Evolutionary conservation across 1,140 invertebrate genomes (phyloP).

Genomic region (Choristoneura fumiferana): DNA sequence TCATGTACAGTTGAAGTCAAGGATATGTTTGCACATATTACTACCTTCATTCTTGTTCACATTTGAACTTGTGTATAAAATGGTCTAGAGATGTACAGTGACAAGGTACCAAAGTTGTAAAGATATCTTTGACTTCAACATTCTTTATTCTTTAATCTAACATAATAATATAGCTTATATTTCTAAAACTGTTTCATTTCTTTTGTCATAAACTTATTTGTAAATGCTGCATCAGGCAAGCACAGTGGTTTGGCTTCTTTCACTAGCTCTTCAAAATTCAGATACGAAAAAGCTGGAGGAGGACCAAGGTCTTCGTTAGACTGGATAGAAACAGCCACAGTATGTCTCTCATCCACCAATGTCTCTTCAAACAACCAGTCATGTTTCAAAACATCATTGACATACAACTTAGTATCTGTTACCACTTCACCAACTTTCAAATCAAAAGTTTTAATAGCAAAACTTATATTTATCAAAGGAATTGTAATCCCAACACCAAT

Average conservation of each 20-base stretch:
- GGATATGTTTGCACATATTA: too few relatives aligned
- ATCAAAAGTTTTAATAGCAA: slow-evolving; percentile 80
- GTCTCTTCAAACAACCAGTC: slow-evolving; percentile 94
- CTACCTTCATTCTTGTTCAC: too few relatives aligned
- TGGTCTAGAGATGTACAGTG: too few relatives aligned
- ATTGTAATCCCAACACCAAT: slow-evolving; percentile 90
- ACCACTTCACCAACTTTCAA: slow-evolving; percentile 74
- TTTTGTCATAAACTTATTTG: slow-evolving; percentile 76
- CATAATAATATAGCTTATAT: too few relatives aligned
- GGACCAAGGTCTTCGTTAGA: slow-evolving; percentile 28
- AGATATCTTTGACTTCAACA: too few relatives aligned
- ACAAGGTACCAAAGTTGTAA: too few relatives aligned
- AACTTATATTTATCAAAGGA: slow-evolving; percentile 87
- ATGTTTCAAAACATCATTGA: slow-evolving; percentile 80
- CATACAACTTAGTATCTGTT: slow-evolving; percentile 83
- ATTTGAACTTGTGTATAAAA: too few relatives aligned
- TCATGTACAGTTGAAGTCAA: too few relatives aligned
- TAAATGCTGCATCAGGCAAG: slow-evolving; percentile 78
- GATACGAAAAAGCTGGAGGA: slow-evolving; percentile 61
- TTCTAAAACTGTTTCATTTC: slow-evolving; percentile 54
- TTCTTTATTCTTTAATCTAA: too few relatives aligned
- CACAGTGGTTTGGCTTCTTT: slow-evolving; percentile 75
- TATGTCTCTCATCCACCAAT: slow-evolving; percentile 88
- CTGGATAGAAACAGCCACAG: slow-evolving; percentile 87
- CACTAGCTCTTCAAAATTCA: slow-evolving; percentile 80